A percentile compares a stretch with the other conserved stretches of the same genome.
Conservation (phyloP, 1,140 invertebrate species). For the Cyclargus thomasi region DNA sequence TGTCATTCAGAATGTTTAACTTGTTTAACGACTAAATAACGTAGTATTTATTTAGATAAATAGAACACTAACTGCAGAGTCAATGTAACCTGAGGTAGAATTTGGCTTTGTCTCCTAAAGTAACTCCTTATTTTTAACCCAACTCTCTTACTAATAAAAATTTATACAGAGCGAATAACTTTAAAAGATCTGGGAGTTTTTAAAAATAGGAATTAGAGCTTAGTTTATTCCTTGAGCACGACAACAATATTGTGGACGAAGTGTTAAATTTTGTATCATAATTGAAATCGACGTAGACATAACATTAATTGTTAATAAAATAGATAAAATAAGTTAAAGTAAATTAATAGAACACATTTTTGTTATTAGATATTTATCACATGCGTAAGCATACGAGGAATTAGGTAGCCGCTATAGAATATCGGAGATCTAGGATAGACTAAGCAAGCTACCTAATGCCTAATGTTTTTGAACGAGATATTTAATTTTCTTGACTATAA, state of each 20-base stretch:
- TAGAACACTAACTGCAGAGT: constrained; percentile 1
- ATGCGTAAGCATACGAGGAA: no score
- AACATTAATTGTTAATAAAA: not conserved
- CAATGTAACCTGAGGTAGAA: not conserved
- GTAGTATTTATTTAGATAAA: constrained; percentile 3
- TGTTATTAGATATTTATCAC: not conserved
- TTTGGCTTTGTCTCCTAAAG: not conserved
- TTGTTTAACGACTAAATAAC: constrained; percentile 21
- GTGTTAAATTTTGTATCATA: not conserved
- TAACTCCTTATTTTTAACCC: not conserved
- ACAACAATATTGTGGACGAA: not conserved
- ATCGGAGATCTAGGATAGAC: not conserved
- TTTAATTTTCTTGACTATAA: not conserved
- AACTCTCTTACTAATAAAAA: no score
- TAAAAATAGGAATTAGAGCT: no score
- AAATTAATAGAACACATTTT: not conserved
- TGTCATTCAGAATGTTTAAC: not conserved
- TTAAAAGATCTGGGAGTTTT: no score
- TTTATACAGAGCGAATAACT: no score
- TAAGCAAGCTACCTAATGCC: not conserved
- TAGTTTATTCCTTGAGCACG: no score
- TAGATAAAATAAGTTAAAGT: not conserved
- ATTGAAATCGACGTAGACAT: not conserved
- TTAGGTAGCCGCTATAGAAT: no score
- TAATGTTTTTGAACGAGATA: not conserved